Evolutionary conservation across 1,140 invertebrate species (phyloP).

Genomic region (Zaprionus nigranus): DNA sequence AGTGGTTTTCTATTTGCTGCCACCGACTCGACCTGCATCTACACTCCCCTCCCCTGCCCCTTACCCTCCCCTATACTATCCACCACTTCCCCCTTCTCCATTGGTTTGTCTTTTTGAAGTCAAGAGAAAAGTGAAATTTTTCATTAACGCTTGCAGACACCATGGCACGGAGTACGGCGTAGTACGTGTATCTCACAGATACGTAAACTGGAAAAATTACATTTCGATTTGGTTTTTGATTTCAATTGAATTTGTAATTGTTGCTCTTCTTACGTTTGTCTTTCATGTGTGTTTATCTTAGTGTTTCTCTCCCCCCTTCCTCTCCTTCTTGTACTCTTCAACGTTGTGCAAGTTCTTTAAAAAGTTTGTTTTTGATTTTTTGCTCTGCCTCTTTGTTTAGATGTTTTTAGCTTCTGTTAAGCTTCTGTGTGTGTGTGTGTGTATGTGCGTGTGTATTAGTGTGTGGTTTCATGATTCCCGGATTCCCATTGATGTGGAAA

Average conservation of each 20-base stretch:
- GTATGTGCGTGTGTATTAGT: conserved; percentile 1
- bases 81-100: background rate
- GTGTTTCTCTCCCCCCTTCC: conserved; percentile 15
- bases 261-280: conserved; percentile 60
- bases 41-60: background rate
- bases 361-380: conserved; percentile 26
- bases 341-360: conserved; percentile 63
- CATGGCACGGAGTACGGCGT: conserved; percentile 45
- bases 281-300: conserved; percentile 73
- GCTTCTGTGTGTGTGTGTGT: conserved; percentile 21
- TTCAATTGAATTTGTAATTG: conserved; percentile 79
- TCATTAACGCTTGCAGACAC: conserved; percentile 77
- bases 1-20: conserved; percentile 69
- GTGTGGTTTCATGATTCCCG: conserved; percentile 9
- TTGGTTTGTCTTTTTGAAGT: conserved; percentile 44
- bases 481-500: conserved; percentile 60
- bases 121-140: conserved; percentile 76
- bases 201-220: conserved; percentile 42
- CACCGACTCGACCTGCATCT: conserved; percentile 20
- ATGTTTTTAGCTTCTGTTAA: conserved; percentile 35
- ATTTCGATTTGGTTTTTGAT: conserved; percentile 59
- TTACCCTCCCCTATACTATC: too few relatives aligned
- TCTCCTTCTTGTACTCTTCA: conserved; percentile 21
- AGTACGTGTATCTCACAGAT: conserved; percentile 50
- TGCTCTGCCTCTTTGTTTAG: conserved; percentile 56